Percentiles rank a stretch among this genome's conserved stretches.
Evolutionary conservation across 2,113 vertebrate species (phyloP).

Genomic region (Sceloporus tristichus): DNA sequence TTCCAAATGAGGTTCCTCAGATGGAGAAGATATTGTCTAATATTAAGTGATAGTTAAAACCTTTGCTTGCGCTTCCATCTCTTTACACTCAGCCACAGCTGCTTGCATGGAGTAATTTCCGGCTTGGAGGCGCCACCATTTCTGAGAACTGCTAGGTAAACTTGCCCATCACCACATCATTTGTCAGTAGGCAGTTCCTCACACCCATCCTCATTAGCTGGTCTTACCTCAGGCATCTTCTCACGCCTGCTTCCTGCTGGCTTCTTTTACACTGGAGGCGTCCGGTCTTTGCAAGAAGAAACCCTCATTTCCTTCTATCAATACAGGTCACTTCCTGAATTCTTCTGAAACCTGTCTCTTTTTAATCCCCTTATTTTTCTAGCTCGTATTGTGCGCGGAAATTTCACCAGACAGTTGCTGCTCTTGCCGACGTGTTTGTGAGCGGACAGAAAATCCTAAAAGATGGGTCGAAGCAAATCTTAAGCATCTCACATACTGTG

Average conservation of each 20-base stretch:
- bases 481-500: no score
- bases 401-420: background rate
- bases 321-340: conserved; percentile 63
- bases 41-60: conserved; percentile 1
- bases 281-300: conserved; percentile 53
- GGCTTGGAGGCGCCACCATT: background rate
- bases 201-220: background rate
- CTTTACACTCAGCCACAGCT: background rate
- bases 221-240: background rate
- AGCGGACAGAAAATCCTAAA: background rate
- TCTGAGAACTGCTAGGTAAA: background rate
- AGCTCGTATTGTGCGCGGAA: background rate
- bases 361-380: background rate
- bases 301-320: conserved; percentile 70
- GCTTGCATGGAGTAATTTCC: background rate
- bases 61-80: background rate
- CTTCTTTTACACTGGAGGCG: conserved; percentile 24
- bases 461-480: background rate
- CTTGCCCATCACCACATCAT: conserved; percentile 20
- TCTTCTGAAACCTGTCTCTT: conserved; percentile 5
- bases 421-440: no score
- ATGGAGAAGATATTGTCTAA: background rate
- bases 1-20: background rate
- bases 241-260: background rate
- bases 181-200: background rate